These are phyloP conservation scores for Distichodus sexfasciatus DNA, from an alignment of 2,797 vertebrate genomes.

Conservation along the genomic window DNA sequence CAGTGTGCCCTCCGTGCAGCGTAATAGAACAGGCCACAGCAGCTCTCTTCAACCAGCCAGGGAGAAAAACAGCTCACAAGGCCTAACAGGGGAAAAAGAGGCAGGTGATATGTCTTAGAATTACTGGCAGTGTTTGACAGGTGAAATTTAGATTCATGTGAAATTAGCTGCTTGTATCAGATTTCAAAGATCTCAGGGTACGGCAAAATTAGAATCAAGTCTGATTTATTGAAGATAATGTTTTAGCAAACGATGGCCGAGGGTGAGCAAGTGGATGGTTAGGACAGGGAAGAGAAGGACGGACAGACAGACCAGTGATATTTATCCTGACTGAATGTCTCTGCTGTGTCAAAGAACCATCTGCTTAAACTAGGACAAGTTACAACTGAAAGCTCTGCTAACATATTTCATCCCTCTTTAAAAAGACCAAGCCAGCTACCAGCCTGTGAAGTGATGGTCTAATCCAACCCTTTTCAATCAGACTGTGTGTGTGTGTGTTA, in stretches of 20 bases:
- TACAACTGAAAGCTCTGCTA: slow-evolving; percentile 23
- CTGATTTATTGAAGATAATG: background rate
- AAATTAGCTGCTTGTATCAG: background rate
- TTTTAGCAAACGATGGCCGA: background rate
- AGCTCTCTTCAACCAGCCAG: background rate
- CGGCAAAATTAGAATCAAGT: background rate
- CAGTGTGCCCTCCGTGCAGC: slow-evolving; percentile 26
- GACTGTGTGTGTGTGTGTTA: slow-evolving; percentile 15
- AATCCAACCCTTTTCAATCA: slow-evolving; percentile 11
- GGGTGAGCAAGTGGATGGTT: background rate
- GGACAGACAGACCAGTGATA: slow-evolving; percentile 4
- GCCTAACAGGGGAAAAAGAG: background rate
- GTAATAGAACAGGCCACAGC: slow-evolving; percentile 35
- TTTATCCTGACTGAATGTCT: slow-evolving; percentile 1
- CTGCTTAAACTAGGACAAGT: slow-evolving; percentile 36
- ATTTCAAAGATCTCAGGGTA: background rate
- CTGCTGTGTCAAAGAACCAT: slow-evolving; percentile 11
- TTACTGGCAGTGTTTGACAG: background rate
- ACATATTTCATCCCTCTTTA: slow-evolving; percentile 40
- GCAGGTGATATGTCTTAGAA: background rate
- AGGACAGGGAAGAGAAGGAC: background rate
- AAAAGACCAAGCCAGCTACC: slow-evolving; percentile 14
- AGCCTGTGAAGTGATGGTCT: background rate
- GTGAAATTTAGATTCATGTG: background rate
- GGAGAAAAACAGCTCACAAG: background rate